These are phyloP conservation scores for Altica lythri DNA, from an alignment of 2,888 invertebrate genomes.

Conservation along the genomic window DNA sequence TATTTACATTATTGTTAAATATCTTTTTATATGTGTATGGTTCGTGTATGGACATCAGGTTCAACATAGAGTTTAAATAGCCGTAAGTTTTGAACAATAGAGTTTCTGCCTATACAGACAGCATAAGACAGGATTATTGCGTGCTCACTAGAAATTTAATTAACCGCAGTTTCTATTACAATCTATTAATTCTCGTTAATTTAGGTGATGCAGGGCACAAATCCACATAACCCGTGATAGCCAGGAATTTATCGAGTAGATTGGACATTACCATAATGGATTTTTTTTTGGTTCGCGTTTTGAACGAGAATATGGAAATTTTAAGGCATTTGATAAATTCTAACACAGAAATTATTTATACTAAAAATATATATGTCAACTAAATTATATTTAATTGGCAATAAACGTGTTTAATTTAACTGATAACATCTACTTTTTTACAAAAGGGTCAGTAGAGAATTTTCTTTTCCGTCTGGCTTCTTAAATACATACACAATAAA, in stretches of 20 bases:
- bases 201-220: conserved; percentile 27
- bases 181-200: conserved; percentile 48
- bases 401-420: conserved; percentile 25
- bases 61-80: background rate
- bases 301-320: conserved; percentile 26
- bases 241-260: conserved; percentile 27
- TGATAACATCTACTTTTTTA: conserved; percentile 18
- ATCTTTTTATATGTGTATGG: too few species aligned
- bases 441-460: conserved; percentile 9
- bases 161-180: conserved; percentile 46
- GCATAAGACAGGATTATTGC: conserved; percentile 35
- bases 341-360: conserved; percentile 12
- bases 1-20: too few species aligned
- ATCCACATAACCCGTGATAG: conserved; percentile 26
- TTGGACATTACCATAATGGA: conserved; percentile 30
- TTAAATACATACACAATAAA: too few species aligned
- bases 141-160: conserved; percentile 45
- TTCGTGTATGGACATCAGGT: background rate
- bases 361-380: conserved; percentile 23
- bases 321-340: conserved; percentile 23
- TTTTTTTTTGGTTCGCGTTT: conserved; percentile 22
- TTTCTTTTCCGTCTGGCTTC: conserved; percentile 2
- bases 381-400: conserved; percentile 21
- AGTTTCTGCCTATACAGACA: background rate
- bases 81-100: conserved; percentile 2